Base-by-base conservation (phyloP, 2,797 vertebrate species). In the Stomatorhinus walkeri region DNA sequence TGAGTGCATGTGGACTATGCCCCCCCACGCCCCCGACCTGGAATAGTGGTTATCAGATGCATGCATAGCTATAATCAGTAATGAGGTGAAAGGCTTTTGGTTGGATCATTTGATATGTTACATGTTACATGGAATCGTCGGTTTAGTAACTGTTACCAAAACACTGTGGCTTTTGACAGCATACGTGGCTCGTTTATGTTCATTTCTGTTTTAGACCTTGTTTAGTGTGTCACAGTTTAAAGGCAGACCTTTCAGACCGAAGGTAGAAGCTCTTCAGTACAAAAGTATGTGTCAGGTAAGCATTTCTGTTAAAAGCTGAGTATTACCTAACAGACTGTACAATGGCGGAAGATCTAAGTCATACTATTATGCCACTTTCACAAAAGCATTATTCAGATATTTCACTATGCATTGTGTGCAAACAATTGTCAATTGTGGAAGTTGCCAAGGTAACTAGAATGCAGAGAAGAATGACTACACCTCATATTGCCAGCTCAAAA, bases 391-490 rank as follows among this genome's bases (percentile, higher is more conserved):
- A 52, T 32, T 49, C 24, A 16, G 48, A 10, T 52, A 19, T 32
- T 59, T 56, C 85, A 43, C 22, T 59, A 59, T 10, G 28, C 52
- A 40, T 87, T 87, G 85, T 43, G 28, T 19, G 85, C 85, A 87
- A 64, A 59, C 87, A 64, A 64, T 64, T 64, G 40, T 87, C 88
- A 84, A 87, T 72, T 87, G 88, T 88, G 40, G 87, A 88, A 54
- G 22, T 54, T 85, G 88, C 89, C 56, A 84, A 68, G 88, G 90
- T 81, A 87, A 87, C 56, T 10, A 40, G 28, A 87, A 36, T 87
- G 51, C 28, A 14, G 22, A 59, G 49, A 1, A 16, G n/a, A n/a
- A 6, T 43, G 54, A 59, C 24, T 87, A 64, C 40, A 48, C 9
- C 52, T 12, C 7, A 48, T 19, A 64, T 12, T 22, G 19, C 22